Conservation (phyloP, 1,140 invertebrate species). For the Anastatus disparis region DNA sequence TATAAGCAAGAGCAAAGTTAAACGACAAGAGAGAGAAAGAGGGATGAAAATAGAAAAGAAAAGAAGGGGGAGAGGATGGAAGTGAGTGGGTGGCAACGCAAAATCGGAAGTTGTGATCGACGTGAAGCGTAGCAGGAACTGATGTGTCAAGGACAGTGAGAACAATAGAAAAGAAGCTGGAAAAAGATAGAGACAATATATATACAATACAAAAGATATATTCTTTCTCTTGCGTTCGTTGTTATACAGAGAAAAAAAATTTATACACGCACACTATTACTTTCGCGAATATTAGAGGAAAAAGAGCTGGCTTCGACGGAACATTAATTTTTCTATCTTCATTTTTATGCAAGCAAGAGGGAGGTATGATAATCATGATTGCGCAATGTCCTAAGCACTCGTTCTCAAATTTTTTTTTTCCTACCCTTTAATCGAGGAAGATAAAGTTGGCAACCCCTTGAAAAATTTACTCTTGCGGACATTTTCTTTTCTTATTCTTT, state of each 20-base stretch:
- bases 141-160: conserved; percentile 39
- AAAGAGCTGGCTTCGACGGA: conserved; percentile 13
- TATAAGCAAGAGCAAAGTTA: no score
- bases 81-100: background rate
- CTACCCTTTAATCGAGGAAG: background rate
- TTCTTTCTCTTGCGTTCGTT: no score
- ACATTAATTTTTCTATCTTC: conserved; percentile 37
- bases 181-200: no score
- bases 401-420: conserved; percentile 29
- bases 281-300: background rate
- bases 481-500: no score
- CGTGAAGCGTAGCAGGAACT: conserved; percentile 20
- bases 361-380: background rate
- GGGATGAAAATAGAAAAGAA: no score
- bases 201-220: no score
- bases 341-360: conserved; percentile 7
- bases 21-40: background rate
- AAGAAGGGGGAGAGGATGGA: background rate
- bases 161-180: conserved; percentile 28
- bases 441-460: background rate
- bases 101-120: conserved; percentile 42
- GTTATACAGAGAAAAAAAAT: no score
- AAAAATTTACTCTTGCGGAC: no score
- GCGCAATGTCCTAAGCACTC: conserved; percentile 13
- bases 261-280: background rate